Evolutionary conservation across 2,797 vertebrate genomes (phyloP).

Genomic region (Silurus lanzhouensis): DNA sequence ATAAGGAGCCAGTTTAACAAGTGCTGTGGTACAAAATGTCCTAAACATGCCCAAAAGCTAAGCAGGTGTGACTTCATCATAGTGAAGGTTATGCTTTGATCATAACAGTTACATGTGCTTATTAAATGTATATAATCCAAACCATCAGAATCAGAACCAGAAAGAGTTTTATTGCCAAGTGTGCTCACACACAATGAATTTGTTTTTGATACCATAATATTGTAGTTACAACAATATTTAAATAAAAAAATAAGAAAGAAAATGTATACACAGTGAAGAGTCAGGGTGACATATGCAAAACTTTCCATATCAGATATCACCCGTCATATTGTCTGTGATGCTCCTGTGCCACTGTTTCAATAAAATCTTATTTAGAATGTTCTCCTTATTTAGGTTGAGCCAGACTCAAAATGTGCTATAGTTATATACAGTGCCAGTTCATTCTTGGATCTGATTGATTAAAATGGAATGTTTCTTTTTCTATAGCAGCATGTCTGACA

Average conservation of each 20-base stretch:
- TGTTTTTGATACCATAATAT: no score
- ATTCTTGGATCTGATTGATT: background rate
- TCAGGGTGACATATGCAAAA: no score
- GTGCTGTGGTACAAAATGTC: background rate
- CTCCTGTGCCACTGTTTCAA: background rate
- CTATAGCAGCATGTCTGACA: background rate
- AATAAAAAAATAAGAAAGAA: no score
- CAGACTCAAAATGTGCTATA: background rate
- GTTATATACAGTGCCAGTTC: background rate
- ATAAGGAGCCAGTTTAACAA: background rate
- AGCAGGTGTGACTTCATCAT: background rate
- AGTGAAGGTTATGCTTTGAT: background rate
- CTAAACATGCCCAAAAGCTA: background rate
- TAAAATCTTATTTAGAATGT: background rate
- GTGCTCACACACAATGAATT: no score
- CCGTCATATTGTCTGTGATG: background rate
- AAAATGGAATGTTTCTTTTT: background rate
- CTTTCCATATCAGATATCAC: background rate
- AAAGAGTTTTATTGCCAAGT: no score
- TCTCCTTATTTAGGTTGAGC: background rate
- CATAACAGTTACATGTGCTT: background rate
- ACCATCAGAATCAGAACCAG: no score
- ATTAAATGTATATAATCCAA: background rate
- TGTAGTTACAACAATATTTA: no score
- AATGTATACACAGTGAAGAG: no score